These are phyloP conservation scores for Hylaea fasciaria DNA, from an alignment of 2,888 invertebrate genomes.

Conservation along the genomic window DNA sequence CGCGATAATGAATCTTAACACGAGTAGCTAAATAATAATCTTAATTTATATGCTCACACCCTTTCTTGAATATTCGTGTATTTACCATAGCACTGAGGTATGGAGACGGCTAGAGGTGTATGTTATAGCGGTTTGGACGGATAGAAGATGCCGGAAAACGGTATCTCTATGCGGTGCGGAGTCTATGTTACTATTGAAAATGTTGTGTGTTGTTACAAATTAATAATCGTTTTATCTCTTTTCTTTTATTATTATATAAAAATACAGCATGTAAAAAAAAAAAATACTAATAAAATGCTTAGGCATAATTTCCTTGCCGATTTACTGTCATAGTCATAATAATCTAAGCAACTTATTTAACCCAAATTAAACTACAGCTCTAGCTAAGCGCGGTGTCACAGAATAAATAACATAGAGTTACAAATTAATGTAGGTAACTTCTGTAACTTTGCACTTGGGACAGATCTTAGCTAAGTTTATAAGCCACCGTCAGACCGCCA, in stretches of 20 bases:
- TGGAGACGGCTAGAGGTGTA: slow-evolving; percentile 24
- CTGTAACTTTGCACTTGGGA: slow-evolving; percentile 25
- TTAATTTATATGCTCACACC: slow-evolving; percentile 23
- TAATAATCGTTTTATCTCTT: too few relatives aligned
- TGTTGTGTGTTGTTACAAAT: too few relatives aligned
- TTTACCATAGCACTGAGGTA: slow-evolving; percentile 9
- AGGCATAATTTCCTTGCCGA: not conserved
- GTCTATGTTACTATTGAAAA: too few relatives aligned
- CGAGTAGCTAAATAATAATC: slow-evolving; percentile 19
- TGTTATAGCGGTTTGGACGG: slow-evolving; percentile 2
- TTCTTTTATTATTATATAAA: too few relatives aligned
- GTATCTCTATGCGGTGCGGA: too few relatives aligned
- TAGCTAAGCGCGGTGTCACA: not conserved
- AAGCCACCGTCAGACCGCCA: not conserved
- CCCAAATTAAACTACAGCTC: slow-evolving; percentile 3
- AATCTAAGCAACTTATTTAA: not conserved
- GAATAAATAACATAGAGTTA: slow-evolving; percentile 4
- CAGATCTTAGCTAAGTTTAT: slow-evolving; percentile 25
- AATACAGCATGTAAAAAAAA: too few relatives aligned
- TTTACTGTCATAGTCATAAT: too few relatives aligned
- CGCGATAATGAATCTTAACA: slow-evolving; percentile 20
- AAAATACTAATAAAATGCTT: too few relatives aligned
- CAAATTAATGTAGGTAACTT: too few relatives aligned
- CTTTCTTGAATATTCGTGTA: slow-evolving; percentile 10
- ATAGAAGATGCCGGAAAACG: not conserved